These are phyloP conservation scores for Clarias batrachus DNA, from an alignment of 2,113 vertebrate species.

Conservation along the genomic window DNA sequence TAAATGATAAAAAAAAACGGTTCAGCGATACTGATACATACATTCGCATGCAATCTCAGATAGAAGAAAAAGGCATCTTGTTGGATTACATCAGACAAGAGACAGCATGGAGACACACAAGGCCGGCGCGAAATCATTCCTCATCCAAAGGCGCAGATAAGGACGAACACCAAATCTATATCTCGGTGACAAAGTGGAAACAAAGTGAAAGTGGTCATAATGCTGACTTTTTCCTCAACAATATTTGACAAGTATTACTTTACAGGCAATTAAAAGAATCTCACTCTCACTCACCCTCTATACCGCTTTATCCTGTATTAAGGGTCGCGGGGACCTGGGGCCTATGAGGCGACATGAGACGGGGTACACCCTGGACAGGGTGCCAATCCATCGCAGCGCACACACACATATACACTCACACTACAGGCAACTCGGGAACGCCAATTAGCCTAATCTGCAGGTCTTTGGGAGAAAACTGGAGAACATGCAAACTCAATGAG, in stretches of 20 bases:
- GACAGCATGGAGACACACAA: conserved; percentile 17
- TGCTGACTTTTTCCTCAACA: not conserved
- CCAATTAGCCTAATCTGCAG: too few species aligned
- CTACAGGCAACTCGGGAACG: too few species aligned
- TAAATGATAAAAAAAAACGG: not conserved
- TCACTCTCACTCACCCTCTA: too few species aligned
- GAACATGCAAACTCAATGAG: too few species aligned
- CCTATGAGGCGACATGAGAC: too few species aligned
- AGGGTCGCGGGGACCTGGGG: too few species aligned
- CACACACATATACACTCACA: too few species aligned
- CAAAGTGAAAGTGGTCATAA: conserved; percentile 3
- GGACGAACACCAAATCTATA: not conserved
- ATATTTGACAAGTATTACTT: not conserved
- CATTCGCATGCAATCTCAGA: conserved; percentile 3
- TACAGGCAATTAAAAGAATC: too few species aligned
- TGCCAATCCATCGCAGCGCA: too few species aligned
- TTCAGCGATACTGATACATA: not conserved
- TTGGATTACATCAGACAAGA: conserved; percentile 31
- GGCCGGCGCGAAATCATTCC: conserved; percentile 22
- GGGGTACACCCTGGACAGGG: too few species aligned
- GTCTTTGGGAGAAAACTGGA: too few species aligned
- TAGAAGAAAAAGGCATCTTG: conserved; percentile 9
- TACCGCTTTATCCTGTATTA: too few species aligned
- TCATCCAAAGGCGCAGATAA: conserved; percentile 23
- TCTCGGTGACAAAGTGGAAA: conserved; percentile 2